Evolutionary conservation across 2,888 invertebrate species (phyloP).

Genomic region (Tineola bisselliella): DNA sequence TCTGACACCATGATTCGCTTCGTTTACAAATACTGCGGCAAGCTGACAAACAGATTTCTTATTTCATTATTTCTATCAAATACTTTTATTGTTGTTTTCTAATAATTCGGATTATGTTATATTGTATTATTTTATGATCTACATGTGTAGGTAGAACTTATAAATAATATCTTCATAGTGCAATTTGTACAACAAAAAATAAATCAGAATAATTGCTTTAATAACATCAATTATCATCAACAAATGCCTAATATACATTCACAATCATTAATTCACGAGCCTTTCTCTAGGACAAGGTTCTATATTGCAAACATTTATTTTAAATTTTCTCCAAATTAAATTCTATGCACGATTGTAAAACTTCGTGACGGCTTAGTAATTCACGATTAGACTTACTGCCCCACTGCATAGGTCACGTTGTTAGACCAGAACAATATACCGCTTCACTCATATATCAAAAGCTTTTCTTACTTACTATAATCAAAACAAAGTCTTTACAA

Average conservation of each 20-base stretch:
- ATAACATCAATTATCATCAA: background rate
- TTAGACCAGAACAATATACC: background rate
- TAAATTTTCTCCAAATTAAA: constrained; percentile 6
- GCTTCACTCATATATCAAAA: background rate
- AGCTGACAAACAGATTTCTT: too few species aligned
- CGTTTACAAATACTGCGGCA: too few species aligned
- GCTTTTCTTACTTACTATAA: background rate
- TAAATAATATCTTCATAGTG: background rate
- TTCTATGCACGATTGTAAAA: constrained; percentile 10
- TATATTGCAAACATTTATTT: constrained; percentile 5
- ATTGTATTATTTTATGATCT: too few species aligned
- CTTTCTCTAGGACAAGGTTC: background rate
- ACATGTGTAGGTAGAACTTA: background rate
- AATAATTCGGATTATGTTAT: too few species aligned
- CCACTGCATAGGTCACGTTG: constrained; percentile 11
- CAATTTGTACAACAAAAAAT: background rate
- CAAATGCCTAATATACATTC: background rate
- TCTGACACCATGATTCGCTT: too few species aligned
- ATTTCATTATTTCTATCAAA: too few species aligned
- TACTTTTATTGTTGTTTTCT: too few species aligned
- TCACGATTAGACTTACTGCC: constrained; percentile 11
- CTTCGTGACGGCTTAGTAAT: constrained; percentile 8
- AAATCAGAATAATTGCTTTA: background rate
- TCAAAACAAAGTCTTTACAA: background rate
- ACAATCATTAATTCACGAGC: background rate